These are phyloP conservation scores for Emydura subglobosa DNA, from an alignment of 2,113 vertebrate species.

Conservation along the genomic window DNA sequence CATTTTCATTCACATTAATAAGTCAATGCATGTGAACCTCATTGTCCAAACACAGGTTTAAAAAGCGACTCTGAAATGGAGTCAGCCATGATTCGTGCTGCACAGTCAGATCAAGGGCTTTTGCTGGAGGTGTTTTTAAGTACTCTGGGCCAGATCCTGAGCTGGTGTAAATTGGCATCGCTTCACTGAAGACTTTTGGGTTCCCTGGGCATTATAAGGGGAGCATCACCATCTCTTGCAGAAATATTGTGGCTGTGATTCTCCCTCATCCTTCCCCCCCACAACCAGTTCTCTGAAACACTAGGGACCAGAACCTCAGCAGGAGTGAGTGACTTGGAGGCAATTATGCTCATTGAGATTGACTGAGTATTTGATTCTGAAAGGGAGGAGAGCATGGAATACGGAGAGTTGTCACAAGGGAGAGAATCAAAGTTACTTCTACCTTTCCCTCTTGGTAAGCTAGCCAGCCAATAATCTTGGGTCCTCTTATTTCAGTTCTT, in stretches of 20 bases:
- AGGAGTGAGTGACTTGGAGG: background rate
- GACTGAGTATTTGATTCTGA: background rate
- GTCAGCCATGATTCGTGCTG: conserved; percentile 14
- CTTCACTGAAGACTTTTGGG: background rate
- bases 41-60: conserved; percentile 17
- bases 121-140: background rate
- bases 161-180: background rate
- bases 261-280: background rate
- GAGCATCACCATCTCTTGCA: background rate
- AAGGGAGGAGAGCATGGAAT: background rate
- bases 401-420: background rate
- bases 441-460: background rate
- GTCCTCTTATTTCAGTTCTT: background rate
- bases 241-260: background rate
- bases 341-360: background rate
- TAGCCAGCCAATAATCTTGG: background rate
- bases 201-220: background rate
- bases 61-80: conserved; percentile 11
- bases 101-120: conserved; percentile 12
- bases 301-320: background rate
- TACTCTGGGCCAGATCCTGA: background rate
- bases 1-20: conserved; percentile 26
- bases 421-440: background rate
- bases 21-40: conserved; percentile 17
- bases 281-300: background rate